Conservation (phyloP, 2,113 vertebrate species). For the Herpetotheres cachinnans region DNA sequence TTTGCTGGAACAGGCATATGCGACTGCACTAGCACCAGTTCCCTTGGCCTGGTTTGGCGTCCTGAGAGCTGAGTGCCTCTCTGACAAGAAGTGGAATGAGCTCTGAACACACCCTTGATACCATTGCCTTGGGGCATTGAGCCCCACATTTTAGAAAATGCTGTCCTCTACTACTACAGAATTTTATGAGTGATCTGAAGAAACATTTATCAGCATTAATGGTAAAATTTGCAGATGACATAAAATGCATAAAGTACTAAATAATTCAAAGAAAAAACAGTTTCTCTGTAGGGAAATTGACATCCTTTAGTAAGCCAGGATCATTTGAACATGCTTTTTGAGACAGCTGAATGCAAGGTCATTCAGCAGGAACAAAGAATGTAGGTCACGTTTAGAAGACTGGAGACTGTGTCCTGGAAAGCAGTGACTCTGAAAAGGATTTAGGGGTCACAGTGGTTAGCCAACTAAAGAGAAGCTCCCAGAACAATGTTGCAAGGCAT, state of each 20-base stretch:
- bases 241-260: conserved; percentile 28
- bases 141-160: neutral
- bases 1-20: neutral
- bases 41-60: neutral
- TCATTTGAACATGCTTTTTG: conserved; percentile 29
- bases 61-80: neutral
- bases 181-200: conserved; percentile 27
- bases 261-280: conserved; percentile 38
- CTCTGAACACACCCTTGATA: neutral
- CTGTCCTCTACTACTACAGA: neutral
- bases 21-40: fast-evolving
- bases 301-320: neutral
- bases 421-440: conserved; percentile 48
- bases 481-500: neutral
- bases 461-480: conserved; percentile 6
- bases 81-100: neutral
- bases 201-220: neutral
- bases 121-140: neutral
- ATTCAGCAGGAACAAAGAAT: conserved; percentile 60
- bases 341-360: conserved; percentile 52
- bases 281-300: conserved; percentile 30
- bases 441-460: conserved; percentile 43
- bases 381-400: conserved; percentile 57
- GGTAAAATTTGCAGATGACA: conserved; percentile 1
- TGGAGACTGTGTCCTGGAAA: conserved; percentile 53